These are phyloP conservation scores for Propithecus coquereli DNA, from an alignment of 2,113 vertebrate species.

Conservation along the genomic window DNA sequence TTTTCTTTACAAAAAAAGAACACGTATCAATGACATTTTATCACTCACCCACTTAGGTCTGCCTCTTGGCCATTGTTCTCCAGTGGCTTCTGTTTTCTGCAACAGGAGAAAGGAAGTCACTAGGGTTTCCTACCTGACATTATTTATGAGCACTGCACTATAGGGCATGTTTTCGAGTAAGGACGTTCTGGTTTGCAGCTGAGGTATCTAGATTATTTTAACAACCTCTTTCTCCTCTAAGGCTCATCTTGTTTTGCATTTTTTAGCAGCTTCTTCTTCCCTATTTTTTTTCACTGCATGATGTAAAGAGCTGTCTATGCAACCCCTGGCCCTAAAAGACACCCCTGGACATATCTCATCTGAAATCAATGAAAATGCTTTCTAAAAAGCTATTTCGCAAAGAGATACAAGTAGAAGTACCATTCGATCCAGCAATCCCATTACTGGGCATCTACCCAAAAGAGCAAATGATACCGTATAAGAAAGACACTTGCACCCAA, in stretches of 20 bases:
- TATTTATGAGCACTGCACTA: slow-evolving; percentile 47
- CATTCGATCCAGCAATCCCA: too few relatives aligned
- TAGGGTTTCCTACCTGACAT: slow-evolving; percentile 57
- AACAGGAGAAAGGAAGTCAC: slow-evolving; percentile 76
- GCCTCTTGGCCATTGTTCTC: slow-evolving; percentile 95
- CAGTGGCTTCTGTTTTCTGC: slow-evolving; percentile 94
- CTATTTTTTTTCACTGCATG: neutral
- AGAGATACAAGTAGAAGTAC: too few relatives aligned
- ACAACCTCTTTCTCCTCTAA: neutral
- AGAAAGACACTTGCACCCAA: too few relatives aligned
- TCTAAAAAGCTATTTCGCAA: slow-evolving; percentile 12
- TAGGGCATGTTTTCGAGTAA: slow-evolving; percentile 57
- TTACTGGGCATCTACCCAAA: too few relatives aligned
- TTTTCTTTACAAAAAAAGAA: slow-evolving; percentile 48
- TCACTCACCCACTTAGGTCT: slow-evolving; percentile 97
- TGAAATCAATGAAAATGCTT: slow-evolving; percentile 51
- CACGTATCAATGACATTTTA: slow-evolving; percentile 57
- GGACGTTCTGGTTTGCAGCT: slow-evolving; percentile 43
- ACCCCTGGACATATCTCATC: neutral
- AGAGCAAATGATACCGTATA: too few relatives aligned
- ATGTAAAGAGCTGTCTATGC: neutral
- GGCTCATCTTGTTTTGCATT: neutral
- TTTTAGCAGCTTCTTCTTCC: neutral
- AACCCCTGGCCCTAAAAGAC: neutral
- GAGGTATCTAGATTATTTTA: slow-evolving; percentile 2